phyloP scores from a whole-genome alignment of 2,113 vertebrate genomes.

The Leptocoma aspasia region DNA sequence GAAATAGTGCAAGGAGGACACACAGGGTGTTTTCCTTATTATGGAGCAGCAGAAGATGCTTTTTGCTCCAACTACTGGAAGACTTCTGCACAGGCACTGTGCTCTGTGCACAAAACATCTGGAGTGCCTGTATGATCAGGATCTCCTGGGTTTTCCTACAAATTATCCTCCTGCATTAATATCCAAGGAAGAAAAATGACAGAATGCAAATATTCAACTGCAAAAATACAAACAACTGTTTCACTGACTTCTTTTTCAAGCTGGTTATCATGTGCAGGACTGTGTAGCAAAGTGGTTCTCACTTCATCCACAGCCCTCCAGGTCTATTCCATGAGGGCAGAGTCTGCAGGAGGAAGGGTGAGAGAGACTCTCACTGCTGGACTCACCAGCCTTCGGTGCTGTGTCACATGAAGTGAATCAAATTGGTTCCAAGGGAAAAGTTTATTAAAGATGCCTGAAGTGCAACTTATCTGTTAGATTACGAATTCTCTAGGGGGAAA shows the following conservation, averaged over 20 bases:
- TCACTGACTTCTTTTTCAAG: background rate
- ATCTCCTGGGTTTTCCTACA: background rate
- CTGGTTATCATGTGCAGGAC: background rate
- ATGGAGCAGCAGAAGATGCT: background rate
- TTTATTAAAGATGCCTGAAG: background rate
- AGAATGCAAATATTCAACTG: background rate
- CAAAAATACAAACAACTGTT: background rate
- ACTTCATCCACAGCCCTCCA: background rate
- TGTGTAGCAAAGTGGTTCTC: background rate
- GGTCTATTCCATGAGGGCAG: background rate
- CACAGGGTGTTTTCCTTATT: background rate
- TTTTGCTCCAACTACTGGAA: background rate
- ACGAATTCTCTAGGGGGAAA: background rate
- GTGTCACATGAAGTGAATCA: background rate
- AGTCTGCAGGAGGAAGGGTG: background rate
- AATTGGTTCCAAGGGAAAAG: background rate
- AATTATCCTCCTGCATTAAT: background rate
- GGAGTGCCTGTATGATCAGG: background rate
- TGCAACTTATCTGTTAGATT: background rate
- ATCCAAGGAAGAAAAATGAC: background rate
- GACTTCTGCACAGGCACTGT: background rate
- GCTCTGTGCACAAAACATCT: background rate
- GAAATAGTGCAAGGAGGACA: background rate
- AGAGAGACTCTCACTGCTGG: background rate
- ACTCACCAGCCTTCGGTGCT: background rate